Evolutionary conservation across 1,140 invertebrate species (phyloP).

Genomic region (Musca domestica): DNA sequence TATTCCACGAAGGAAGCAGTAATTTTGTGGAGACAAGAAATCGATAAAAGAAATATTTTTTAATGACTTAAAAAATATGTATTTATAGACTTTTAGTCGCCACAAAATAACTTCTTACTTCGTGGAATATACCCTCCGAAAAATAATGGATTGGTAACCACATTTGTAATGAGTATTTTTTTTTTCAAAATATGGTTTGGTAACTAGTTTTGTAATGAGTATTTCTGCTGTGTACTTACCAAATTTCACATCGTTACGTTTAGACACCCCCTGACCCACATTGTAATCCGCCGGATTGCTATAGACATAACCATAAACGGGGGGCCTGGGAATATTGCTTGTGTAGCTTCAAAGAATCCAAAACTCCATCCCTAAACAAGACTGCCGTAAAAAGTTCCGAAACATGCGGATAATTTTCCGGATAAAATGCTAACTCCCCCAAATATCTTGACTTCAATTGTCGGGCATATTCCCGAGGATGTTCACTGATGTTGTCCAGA

Average conservation of each 20-base stretch:
- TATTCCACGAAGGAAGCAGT: too few relatives aligned
- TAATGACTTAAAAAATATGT: too few relatives aligned
- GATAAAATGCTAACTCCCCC: conserved; percentile 27
- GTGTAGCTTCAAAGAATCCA: conserved; percentile 31
- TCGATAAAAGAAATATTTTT: too few relatives aligned
- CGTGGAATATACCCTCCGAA: too few relatives aligned
- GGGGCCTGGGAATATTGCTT: conserved; percentile 22
- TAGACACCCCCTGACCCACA: conserved; percentile 28
- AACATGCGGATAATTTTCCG: conserved; percentile 29
- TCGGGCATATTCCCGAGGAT: conserved; percentile 29
- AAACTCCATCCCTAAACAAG: conserved; percentile 35
- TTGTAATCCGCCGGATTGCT: conserved; percentile 35
- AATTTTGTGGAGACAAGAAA: too few relatives aligned
- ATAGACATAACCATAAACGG: conserved; percentile 35
- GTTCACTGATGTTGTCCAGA: conserved; percentile 18
- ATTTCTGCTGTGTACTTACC: conserved; percentile 23
- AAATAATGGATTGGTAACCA: too few relatives aligned
- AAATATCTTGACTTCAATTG: conserved; percentile 31
- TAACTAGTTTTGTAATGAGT: too few relatives aligned
- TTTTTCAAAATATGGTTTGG: too few relatives aligned
- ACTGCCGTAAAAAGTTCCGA: conserved; percentile 35
- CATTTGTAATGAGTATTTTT: too few relatives aligned
- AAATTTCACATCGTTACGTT: conserved; percentile 30
- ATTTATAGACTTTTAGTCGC: too few relatives aligned
- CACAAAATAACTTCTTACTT: too few relatives aligned